Evolutionary conservation across 1,140 invertebrate genomes (phyloP).

Genomic region (Aphelenchoides fujianensis): DNA sequence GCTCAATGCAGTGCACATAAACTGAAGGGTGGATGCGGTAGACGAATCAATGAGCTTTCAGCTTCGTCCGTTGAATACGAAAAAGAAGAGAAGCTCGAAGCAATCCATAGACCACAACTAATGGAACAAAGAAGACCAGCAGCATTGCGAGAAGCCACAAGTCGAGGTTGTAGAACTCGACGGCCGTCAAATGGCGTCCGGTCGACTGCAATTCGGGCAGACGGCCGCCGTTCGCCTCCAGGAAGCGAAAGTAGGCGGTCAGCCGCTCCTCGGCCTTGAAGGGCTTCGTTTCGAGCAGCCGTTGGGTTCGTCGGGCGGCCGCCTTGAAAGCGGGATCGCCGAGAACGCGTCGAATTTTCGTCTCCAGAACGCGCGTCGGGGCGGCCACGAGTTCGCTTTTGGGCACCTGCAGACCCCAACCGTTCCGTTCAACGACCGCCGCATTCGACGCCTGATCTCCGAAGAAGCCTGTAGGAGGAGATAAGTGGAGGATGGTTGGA

Average conservation of each 20-base stretch:
- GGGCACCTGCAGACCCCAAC: background rate
- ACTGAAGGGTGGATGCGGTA: no score
- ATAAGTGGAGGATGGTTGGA: no score
- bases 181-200: constrained; percentile 21
- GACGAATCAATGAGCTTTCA: no score
- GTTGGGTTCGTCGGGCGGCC: constrained; percentile 19
- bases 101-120: no score
- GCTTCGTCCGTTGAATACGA: no score
- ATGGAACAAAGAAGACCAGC: no score
- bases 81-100: no score
- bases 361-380: background rate
- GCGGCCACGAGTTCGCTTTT: constrained; percentile 4
- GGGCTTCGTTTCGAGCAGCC: constrained; percentile 33
- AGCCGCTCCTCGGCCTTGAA: constrained; percentile 39
- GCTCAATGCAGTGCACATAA: no score
- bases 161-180: constrained; percentile 19
- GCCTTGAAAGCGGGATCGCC: background rate
- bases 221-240: constrained; percentile 31
- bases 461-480: no score
- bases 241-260: constrained; percentile 25
- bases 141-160: background rate
- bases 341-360: constrained; percentile 2
- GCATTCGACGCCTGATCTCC: constrained; percentile 12
- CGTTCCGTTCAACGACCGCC: constrained; percentile 6
- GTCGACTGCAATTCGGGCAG: constrained; percentile 27